Evolutionary conservation across 2,113 vertebrate species (phyloP).

Genomic region (Gnathonemus longibarbis): DNA sequence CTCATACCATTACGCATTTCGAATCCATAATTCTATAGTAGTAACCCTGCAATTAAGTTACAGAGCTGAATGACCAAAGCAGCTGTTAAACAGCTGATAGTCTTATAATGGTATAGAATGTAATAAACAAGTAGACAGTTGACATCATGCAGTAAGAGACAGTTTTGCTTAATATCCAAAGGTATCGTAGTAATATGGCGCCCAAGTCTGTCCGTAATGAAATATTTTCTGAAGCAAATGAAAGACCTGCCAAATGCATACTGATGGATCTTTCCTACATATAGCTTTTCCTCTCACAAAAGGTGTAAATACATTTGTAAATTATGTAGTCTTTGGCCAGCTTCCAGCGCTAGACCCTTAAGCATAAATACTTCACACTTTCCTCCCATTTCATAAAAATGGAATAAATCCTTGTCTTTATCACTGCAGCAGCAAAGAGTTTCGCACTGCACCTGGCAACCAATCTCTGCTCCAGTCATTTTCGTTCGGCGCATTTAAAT

Average conservation of each 20-base stretch:
- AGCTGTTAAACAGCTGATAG: background rate
- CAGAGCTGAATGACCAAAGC: background rate
- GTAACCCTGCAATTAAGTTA: background rate
- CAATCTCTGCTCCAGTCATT: background rate
- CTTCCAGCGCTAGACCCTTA: slow-evolving; percentile 20
- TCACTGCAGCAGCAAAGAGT: background rate
- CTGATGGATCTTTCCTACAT: background rate
- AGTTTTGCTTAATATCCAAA: background rate
- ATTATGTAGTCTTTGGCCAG: background rate
- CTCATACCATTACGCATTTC: background rate
- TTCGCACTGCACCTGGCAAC: background rate
- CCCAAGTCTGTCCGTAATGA: background rate
- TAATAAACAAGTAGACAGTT: background rate
- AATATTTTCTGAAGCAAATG: slow-evolving; percentile 1
- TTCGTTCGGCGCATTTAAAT: background rate
- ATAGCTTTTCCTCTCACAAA: background rate
- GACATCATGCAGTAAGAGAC: background rate
- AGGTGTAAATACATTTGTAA: background rate
- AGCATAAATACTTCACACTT: background rate
- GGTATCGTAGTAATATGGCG: background rate
- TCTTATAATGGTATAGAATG: background rate
- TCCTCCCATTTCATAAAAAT: background rate
- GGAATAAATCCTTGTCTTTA: background rate
- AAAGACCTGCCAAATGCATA: background rate
- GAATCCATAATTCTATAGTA: slow-evolving; percentile 11